Percentiles rank a stretch among this genome's conserved stretches.
phyloP scores from a whole-genome alignment of 2,113 vertebrate genomes.

The Psilopsiagon aymara region DNA sequence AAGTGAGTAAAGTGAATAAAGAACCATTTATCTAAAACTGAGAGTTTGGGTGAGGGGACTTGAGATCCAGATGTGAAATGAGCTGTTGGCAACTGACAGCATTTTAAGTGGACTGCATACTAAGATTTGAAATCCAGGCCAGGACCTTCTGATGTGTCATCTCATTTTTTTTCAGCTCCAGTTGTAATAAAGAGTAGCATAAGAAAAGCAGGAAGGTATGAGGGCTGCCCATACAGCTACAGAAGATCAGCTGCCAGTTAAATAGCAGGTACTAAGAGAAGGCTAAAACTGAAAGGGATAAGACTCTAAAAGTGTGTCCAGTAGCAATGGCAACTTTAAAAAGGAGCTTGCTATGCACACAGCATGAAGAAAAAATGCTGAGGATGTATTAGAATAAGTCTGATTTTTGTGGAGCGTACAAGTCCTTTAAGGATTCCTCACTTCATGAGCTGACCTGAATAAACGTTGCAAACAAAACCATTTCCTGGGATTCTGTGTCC shows the following conservation, averaged over 20 bases:
- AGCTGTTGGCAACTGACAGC: not conserved
- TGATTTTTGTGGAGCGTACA: not conserved
- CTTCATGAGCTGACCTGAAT: not conserved
- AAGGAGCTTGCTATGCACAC: not conserved
- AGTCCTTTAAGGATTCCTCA: not conserved
- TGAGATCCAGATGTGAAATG: not conserved
- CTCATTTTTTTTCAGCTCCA: not conserved
- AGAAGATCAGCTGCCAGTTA: not conserved
- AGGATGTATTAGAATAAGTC: not conserved
- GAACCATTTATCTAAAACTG: not conserved
- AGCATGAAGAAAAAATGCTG: not conserved
- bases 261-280: not conserved
- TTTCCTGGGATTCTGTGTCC: not conserved
- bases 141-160: not conserved
- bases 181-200: not conserved
- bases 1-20: not conserved
- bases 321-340: not conserved
- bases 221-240: not conserved
- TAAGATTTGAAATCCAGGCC: not conserved
- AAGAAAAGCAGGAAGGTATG: not conserved
- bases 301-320: not conserved
- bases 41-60: not conserved
- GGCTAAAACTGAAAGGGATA: not conserved
- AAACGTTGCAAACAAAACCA: not conserved
- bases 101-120: not conserved